A percentile compares a stretch with the other conserved stretches of the same genome.
Evolutionary conservation across 2,888 invertebrate genomes (phyloP).

Genomic region (Lochmaea crataegi): DNA sequence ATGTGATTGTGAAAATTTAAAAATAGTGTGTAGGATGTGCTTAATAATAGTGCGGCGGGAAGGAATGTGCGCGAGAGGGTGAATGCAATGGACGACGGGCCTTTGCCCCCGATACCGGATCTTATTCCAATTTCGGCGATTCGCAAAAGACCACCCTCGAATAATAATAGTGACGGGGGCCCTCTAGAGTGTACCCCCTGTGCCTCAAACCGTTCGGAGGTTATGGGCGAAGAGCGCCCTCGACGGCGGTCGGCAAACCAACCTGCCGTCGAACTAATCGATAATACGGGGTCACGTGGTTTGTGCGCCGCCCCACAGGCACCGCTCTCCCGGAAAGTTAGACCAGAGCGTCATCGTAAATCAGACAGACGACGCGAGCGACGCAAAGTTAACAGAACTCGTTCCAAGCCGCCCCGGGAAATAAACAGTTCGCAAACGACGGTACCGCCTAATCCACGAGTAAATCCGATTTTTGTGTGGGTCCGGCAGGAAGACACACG

Average conservation of each 20-base stretch:
- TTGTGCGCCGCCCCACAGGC: slow-evolving; percentile 62
- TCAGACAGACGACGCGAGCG: slow-evolving; percentile 64
- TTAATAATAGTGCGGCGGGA: slow-evolving; percentile 22
- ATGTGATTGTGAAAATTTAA: slow-evolving; percentile 22
- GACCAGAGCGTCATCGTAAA: slow-evolving; percentile 66
- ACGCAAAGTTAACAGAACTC: slow-evolving; percentile 56
- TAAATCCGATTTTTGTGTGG: slow-evolving; percentile 89
- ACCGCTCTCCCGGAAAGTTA: slow-evolving; percentile 63
- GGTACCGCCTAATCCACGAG: slow-evolving; percentile 70
- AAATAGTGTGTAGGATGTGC: slow-evolving; percentile 30
- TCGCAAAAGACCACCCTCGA: slow-evolving; percentile 56
- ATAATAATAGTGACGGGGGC: slow-evolving; percentile 45
- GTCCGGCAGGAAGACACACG: slow-evolving; percentile 82
- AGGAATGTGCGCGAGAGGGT: slow-evolving; percentile 50
- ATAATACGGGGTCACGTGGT: slow-evolving; percentile 65
- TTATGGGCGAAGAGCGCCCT: slow-evolving; percentile 65
- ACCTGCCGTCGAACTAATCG: slow-evolving; percentile 62
- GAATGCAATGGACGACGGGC: slow-evolving; percentile 62
- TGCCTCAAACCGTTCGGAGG: slow-evolving; percentile 56
- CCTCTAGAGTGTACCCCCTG: slow-evolving; percentile 59
- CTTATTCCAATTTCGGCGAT: slow-evolving; percentile 64
- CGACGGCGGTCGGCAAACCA: slow-evolving; percentile 60
- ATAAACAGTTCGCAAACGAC: slow-evolving; percentile 51
- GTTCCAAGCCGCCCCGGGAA: slow-evolving; percentile 45
- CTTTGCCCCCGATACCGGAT: slow-evolving; percentile 65